Conservation (phyloP, 2,888 invertebrate genomes). For the Noctua comes region DNA sequence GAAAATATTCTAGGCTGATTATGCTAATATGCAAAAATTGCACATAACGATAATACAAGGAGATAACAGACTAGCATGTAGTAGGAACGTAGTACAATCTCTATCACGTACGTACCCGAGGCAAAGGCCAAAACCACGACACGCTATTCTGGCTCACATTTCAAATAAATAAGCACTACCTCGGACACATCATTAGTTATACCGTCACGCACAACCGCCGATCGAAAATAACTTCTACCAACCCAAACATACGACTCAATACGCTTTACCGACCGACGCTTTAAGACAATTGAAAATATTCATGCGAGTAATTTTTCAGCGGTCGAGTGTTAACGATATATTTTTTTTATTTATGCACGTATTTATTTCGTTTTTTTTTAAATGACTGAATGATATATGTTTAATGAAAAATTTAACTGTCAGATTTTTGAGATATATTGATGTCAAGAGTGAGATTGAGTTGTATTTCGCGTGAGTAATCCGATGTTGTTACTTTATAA, state of each 20-base stretch:
- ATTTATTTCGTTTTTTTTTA: constrained; percentile 54
- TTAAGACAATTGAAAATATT: constrained; percentile 71
- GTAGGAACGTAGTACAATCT: constrained; percentile 43
- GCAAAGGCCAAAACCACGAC: constrained; percentile 58
- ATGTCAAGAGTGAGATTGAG: constrained; percentile 57
- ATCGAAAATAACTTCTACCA: constrained; percentile 74
- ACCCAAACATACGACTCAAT: constrained; percentile 77
- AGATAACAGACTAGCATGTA: constrained; percentile 33
- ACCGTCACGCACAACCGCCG: constrained; percentile 69
- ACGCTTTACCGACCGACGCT: constrained; percentile 68
- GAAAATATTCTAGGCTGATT: not conserved
- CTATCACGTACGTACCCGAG: constrained; percentile 43
- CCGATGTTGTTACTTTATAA: constrained; percentile 22
- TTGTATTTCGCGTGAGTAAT: constrained; percentile 44
- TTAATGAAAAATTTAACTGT: constrained; percentile 62
- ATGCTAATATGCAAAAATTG: constrained; percentile 18
- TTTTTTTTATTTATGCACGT: constrained; percentile 63
- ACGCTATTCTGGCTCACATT: constrained; percentile 65
- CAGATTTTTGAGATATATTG: constrained; percentile 53
- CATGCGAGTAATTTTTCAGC: constrained; percentile 75
- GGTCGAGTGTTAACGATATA: constrained; percentile 57
- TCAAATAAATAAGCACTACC: constrained; percentile 68
- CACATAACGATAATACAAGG: constrained; percentile 22
- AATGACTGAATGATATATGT: constrained; percentile 63
- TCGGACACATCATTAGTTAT: constrained; percentile 79